phyloP scores from a whole-genome alignment of 1,140 invertebrate genomes.

The Pogonomyrmex californicus region DNA sequence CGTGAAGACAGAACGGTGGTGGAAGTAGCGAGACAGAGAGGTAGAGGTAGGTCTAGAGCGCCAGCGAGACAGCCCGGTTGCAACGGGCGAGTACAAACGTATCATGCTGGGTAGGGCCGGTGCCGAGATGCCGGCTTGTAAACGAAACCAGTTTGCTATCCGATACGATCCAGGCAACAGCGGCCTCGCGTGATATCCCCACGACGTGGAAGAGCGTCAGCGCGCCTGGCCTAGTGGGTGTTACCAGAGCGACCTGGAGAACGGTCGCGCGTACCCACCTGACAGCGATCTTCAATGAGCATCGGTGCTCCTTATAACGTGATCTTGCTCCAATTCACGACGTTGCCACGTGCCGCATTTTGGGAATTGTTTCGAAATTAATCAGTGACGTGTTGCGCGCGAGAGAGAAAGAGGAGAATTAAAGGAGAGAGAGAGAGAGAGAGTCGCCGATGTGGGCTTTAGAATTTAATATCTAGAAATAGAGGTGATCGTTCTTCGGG shows the following conservation, averaged over 20 bases:
- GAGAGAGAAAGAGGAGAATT: background rate
- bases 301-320: constrained; percentile 17
- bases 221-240: constrained; percentile 59
- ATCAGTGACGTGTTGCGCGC: constrained; percentile 36
- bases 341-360: constrained; percentile 32
- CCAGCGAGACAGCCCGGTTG: constrained; percentile 77
- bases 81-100: constrained; percentile 84
- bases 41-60: constrained; percentile 76
- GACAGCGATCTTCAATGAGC: constrained; percentile 44
- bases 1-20: constrained; percentile 14
- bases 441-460: constrained; percentile 39
- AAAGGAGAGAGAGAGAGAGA: background rate
- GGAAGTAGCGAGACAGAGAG: constrained; percentile 65
- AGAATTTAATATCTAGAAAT: constrained; percentile 30
- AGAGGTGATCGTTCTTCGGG: background rate
- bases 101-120: constrained; percentile 87
- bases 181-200: constrained; percentile 77
- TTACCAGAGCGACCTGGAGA: constrained; percentile 65
- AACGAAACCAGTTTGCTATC: constrained; percentile 87
- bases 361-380: constrained; percentile 8
- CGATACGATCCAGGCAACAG: constrained; percentile 87
- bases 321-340: background rate
- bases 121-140: constrained; percentile 86
- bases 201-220: constrained; percentile 71
- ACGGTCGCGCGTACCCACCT: constrained; percentile 54